Percentiles rank a stretch among this genome's conserved stretches.
Evolutionary conservation across 2,888 invertebrate species (phyloP).

Genomic region (Chorisops tibialis): DNA sequence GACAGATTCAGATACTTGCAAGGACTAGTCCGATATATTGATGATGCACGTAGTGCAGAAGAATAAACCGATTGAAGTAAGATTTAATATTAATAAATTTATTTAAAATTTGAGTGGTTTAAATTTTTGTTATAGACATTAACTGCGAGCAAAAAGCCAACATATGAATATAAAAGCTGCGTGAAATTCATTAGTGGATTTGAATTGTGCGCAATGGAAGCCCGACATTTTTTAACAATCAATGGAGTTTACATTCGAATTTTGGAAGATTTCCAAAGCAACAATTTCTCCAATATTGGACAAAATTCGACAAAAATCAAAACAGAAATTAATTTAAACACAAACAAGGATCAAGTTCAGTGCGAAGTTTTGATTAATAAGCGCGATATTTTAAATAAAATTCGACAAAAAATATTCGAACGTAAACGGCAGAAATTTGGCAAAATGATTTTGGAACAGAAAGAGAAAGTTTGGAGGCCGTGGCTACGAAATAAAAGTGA

Average conservation of each 20-base stretch:
- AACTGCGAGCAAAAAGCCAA: no score
- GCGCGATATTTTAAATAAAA: conserved; percentile 16
- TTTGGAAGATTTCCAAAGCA: background rate
- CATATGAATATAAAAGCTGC: no score
- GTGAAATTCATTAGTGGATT: conserved; percentile 1
- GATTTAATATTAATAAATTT: no score
- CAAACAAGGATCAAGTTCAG: background rate
- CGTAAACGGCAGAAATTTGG: conserved; percentile 5
- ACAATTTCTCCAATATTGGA: background rate
- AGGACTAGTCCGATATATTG: background rate
- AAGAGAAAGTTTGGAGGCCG: conserved; percentile 6
- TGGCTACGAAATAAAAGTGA: background rate
- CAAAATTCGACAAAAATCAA: background rate
- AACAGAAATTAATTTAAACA: background rate
- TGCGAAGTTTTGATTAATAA: conserved; percentile 2
- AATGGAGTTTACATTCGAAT: conserved; percentile 14
- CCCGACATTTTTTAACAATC: conserved; percentile 4
- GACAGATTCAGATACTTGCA: background rate
- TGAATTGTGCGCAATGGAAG: conserved; percentile 12
- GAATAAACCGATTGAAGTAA: no score
- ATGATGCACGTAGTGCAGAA: conserved; percentile 6
- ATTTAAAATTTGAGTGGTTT: no score
- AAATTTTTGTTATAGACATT: no score
- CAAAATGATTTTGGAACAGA: background rate
- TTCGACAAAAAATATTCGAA: conserved; percentile 13